A percentile compares a stretch with the other conserved stretches of the same genome.
Evolutionary conservation across 2,113 vertebrate genomes (phyloP).

Genomic region (Barnardius zonarius): DNA sequence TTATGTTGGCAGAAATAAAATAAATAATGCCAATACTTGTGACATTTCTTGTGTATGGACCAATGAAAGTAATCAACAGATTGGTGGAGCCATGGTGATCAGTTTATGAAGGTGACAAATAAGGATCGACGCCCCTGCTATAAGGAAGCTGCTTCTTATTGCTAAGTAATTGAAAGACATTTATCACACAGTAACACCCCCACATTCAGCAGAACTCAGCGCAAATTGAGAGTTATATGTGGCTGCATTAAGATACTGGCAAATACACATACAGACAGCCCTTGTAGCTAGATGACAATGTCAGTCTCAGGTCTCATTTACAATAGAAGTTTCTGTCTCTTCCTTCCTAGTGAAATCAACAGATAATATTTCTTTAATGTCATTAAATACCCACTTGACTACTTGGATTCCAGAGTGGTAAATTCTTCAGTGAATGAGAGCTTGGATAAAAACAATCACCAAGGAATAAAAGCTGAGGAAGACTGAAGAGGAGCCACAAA

Average conservation of each 20-base stretch:
- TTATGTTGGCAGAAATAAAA: neutral
- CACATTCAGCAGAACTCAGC: neutral
- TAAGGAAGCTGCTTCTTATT: conserved; percentile 24
- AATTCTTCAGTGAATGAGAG: neutral
- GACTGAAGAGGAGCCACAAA: neutral
- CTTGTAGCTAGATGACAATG: neutral
- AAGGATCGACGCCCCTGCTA: neutral
- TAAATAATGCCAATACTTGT: neutral
- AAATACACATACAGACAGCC: neutral
- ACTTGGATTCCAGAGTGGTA: neutral
- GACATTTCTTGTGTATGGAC: neutral
- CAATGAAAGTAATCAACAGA: neutral
- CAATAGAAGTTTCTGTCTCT: neutral
- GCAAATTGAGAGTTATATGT: neutral
- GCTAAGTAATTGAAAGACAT: conserved; percentile 18
- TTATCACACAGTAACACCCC: conserved; percentile 9
- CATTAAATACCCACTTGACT: neutral
- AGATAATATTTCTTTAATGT: neutral
- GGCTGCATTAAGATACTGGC: neutral
- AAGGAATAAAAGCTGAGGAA: neutral
- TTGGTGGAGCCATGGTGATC: neutral
- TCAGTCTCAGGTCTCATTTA: neutral
- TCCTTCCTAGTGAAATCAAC: neutral
- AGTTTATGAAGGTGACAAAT: conserved; percentile 25
- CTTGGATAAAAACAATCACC: neutral